Evolutionary conservation across 2,888 invertebrate species (phyloP).

Genomic region (Platycnemis pennipes): DNA sequence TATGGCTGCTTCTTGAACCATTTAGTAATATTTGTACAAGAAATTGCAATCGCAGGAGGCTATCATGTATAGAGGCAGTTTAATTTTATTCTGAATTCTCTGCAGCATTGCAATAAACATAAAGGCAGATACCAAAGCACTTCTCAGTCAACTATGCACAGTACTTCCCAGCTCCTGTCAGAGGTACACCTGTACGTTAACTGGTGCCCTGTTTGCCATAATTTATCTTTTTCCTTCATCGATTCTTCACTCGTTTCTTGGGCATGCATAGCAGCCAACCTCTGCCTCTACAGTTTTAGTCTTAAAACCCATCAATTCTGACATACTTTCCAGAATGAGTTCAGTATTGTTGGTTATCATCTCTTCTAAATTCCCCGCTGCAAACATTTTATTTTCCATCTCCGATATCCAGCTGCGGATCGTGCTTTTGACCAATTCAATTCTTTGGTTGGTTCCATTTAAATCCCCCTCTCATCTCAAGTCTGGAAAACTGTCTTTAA

Average conservation of each 20-base stretch:
- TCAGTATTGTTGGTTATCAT: too few species aligned
- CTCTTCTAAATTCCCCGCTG: too few species aligned
- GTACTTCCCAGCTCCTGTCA: background rate
- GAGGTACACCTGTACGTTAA: background rate
- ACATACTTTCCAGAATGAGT: too few species aligned
- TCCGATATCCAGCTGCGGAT: too few species aligned
- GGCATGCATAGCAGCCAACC: too few species aligned
- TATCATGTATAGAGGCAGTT: conserved; percentile 19
- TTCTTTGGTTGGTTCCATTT: background rate
- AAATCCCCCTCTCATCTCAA: background rate
- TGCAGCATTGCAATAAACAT: background rate
- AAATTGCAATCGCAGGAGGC: background rate
- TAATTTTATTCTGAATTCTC: conserved; percentile 13
- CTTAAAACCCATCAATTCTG: too few species aligned
- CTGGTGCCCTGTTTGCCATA: background rate
- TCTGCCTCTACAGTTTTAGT: too few species aligned
- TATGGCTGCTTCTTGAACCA: background rate
- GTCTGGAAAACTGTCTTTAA: background rate
- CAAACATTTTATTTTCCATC: too few species aligned
- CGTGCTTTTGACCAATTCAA: background rate
- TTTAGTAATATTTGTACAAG: background rate
- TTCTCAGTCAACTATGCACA: background rate
- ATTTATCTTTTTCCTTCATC: too few species aligned
- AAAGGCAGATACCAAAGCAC: background rate
- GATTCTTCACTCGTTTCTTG: too few species aligned